These are phyloP conservation scores for Batillaria attramentaria DNA, from an alignment of 1,140 invertebrate species.

Conservation along the genomic window DNA sequence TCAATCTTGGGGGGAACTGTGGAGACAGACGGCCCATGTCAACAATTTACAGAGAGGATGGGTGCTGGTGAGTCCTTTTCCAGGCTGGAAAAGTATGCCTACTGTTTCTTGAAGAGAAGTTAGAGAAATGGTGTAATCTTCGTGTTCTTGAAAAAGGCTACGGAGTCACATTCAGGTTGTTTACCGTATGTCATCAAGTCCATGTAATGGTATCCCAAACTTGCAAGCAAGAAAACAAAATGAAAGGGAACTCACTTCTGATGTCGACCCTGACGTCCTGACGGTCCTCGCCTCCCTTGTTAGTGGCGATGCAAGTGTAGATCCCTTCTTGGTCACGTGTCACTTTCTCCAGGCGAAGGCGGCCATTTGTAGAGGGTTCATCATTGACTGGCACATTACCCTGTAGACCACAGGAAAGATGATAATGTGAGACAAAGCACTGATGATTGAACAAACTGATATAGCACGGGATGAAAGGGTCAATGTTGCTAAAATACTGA, in stretches of 20 bases:
- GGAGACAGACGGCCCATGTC: too few species aligned
- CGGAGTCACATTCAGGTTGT: background rate
- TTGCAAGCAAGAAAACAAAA: background rate
- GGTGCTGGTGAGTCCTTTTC: too few species aligned
- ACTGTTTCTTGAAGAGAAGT: too few species aligned
- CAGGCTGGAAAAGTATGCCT: too few species aligned
- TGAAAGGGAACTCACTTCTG: constrained; percentile 5
- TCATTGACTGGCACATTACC: background rate
- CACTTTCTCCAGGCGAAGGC: background rate
- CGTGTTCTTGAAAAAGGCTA: background rate
- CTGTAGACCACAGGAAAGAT: background rate
- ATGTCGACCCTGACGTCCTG: background rate
- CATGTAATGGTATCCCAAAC: too few species aligned
- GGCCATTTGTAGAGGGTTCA: background rate
- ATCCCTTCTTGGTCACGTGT: background rate
- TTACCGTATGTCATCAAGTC: too few species aligned
- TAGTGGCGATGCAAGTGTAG: background rate
- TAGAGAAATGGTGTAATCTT: background rate
- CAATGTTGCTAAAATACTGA: background rate
- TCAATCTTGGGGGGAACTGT: background rate
- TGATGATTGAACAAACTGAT: background rate
- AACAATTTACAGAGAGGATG: too few species aligned
- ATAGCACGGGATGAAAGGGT: background rate
- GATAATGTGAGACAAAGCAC: background rate
- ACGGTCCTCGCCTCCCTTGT: background rate